phyloP scores from a whole-genome alignment of 2,888 invertebrate genomes.

The Eumerus sabulonum region DNA sequence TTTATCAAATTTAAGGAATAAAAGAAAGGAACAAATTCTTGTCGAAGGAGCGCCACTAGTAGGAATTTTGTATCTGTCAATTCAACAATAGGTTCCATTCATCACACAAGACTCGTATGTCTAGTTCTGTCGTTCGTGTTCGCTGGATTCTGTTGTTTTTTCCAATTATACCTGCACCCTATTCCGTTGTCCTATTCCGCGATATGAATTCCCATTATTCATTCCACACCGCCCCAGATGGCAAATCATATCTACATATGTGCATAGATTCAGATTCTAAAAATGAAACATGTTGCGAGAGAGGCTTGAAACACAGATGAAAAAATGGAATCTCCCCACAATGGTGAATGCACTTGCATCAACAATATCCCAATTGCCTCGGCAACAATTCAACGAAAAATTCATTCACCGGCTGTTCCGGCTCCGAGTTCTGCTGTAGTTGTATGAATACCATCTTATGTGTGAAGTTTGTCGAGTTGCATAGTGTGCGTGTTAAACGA shows the following conservation, averaged over 20 bases:
- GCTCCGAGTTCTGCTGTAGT: too few species aligned
- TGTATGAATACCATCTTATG: too few species aligned
- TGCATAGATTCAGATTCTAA: background rate
- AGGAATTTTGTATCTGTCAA: conserved; percentile 56
- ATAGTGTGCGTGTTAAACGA: conserved; percentile 17
- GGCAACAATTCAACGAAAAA: conserved; percentile 30
- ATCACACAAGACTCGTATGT: conserved; percentile 30
- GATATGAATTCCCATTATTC: conserved; percentile 55
- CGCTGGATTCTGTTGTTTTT: too few species aligned
- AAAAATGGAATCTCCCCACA: conserved; percentile 6
- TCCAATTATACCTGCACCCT: background rate
- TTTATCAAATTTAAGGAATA: too few species aligned
- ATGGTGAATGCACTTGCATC: conserved; percentile 27
- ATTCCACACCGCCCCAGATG: too few species aligned
- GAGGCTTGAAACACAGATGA: background rate
- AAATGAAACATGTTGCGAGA: conserved; percentile 9
- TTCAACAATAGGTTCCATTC: conserved; percentile 51
- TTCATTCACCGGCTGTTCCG: conserved; percentile 35
- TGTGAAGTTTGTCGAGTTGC: background rate
- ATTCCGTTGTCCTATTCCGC: conserved; percentile 12
- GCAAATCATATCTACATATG: too few species aligned
- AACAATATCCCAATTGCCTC: conserved; percentile 9
- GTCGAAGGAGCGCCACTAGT: conserved; percentile 44
- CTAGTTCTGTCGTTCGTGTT: background rate
- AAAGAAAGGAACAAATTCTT: conserved; percentile 8